A percentile compares a stretch with the other conserved stretches of the same genome.
These are phyloP conservation scores for Neosilurus mollespiculum DNA, from an alignment of 2,797 vertebrate genomes.

Conservation along the genomic window DNA sequence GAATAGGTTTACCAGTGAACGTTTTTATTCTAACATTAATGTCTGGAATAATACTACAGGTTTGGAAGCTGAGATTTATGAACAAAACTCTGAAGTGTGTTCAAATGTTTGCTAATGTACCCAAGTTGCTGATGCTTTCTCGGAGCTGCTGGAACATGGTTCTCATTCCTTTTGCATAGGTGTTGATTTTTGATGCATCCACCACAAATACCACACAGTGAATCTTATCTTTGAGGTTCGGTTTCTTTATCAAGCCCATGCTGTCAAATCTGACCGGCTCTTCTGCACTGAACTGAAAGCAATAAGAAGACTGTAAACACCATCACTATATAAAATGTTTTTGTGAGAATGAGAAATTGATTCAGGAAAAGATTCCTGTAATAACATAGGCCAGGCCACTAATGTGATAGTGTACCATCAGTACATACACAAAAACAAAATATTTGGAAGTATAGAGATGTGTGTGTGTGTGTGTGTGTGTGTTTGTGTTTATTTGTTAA, in stretches of 20 bases:
- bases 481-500: background rate
- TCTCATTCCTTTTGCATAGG: conserved; percentile 56
- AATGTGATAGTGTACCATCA: background rate
- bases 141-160: conserved; percentile 64
- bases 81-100: too few relatives aligned
- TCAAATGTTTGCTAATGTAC: conserved; percentile 46
- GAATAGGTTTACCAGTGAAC: background rate
- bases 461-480: background rate
- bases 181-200: conserved; percentile 61
- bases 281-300: conserved; percentile 64
- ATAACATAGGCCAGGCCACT: background rate
- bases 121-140: conserved; percentile 69
- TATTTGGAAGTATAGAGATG: background rate
- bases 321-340: background rate
- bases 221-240: conserved; percentile 61
- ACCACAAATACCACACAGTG: conserved; percentile 74
- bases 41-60: background rate
- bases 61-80: background rate
- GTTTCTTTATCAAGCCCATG: conserved; percentile 62
- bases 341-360: background rate
- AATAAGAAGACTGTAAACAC: background rate
- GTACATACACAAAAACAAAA: background rate
- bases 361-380: background rate
- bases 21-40: background rate
- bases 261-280: conserved; percentile 63